Base-by-base conservation (phyloP, 1,140 invertebrate genomes). In the Zaprionus taronus region DNA sequence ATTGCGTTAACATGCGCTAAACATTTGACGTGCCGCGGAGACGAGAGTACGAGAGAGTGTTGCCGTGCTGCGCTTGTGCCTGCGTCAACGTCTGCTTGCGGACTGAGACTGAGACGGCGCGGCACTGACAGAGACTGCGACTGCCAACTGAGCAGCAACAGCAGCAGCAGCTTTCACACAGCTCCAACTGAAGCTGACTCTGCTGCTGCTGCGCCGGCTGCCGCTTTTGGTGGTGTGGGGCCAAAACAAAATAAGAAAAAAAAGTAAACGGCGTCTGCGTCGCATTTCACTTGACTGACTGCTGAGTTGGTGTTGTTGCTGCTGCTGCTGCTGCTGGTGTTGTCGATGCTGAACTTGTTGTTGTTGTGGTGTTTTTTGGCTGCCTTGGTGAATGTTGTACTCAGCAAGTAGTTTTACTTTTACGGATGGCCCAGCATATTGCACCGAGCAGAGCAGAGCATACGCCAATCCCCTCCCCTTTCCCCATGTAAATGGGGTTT, bases 401-500 rank as follows among this genome's bases (percentile, higher is more conserved):
- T 49, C 44, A n/a, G 64, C 55, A 60, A 72, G 74, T 74, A 78
- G 74, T 87, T 87, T 87, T 87, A 87, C 84, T 87, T 87, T 87
- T 87, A 89, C 85, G 89, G 84, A 85, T 77, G 69, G 60, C 22
- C 51, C 51, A 72, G 55, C 61, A 76, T 75, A 81, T 80, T 72
- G 75, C 78, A 80, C 80, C 65, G 75, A 31, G 20, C 15, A 57
- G 26, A 28, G n/a, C 66, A 22, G n/a, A 14, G 26, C 12, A 44
- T 34, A 34, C 31, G 9, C 31, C 31, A 9, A 11, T 34, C 31
- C 31, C 28, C 28, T 7, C 66, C 55, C 68, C 56, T 55, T 71
- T 79, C 75, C 81, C 78, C 85, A 90, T 90, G 81, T 89, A 90
- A 89, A 89, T 90, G 86, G 79, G 62, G 74, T 82, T 91, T 90